Conservation (phyloP, 1,140 invertebrate genomes). For the Magallana ariakensis region DNA sequence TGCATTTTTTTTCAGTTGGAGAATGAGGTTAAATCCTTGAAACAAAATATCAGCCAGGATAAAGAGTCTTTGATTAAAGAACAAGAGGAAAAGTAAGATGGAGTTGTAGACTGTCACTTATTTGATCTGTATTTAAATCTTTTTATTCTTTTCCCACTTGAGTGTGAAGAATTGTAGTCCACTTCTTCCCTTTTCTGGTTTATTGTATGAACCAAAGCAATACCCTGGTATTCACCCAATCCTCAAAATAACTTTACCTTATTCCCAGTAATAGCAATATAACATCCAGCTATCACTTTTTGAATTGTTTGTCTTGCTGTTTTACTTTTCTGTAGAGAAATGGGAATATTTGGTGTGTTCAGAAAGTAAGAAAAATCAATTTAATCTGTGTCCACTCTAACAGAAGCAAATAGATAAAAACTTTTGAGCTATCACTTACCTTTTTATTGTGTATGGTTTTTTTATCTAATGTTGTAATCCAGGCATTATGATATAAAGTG, state of each 20-base stretch:
- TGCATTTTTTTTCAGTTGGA: constrained; percentile 67
- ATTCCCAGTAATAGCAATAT: too few relatives aligned
- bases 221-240: too few relatives aligned
- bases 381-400: too few relatives aligned
- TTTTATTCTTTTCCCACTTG: neutral
- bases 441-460: too few relatives aligned
- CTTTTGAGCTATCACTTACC: too few relatives aligned
- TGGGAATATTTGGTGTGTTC: constrained; percentile 31
- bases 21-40: constrained; percentile 65
- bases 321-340: constrained; percentile 24
- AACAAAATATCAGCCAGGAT: constrained; percentile 62
- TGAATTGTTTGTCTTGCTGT: neutral
- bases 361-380: constrained; percentile 33
- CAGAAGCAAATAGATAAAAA: too few relatives aligned
- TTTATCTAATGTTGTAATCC: too few relatives aligned
- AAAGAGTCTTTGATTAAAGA: constrained; percentile 64
- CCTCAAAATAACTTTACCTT: too few relatives aligned
- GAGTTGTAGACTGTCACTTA: neutral
- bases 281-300: neutral
- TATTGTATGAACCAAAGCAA: neutral
- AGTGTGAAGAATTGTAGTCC: neutral
- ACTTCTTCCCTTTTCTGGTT: neutral
- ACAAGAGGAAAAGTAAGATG: constrained; percentile 71
- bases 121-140: too few relatives aligned
- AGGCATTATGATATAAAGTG: too few relatives aligned